phyloP scores from a whole-genome alignment of 2,797 vertebrate species.

The Hyperoplus lanceolatus region DNA sequence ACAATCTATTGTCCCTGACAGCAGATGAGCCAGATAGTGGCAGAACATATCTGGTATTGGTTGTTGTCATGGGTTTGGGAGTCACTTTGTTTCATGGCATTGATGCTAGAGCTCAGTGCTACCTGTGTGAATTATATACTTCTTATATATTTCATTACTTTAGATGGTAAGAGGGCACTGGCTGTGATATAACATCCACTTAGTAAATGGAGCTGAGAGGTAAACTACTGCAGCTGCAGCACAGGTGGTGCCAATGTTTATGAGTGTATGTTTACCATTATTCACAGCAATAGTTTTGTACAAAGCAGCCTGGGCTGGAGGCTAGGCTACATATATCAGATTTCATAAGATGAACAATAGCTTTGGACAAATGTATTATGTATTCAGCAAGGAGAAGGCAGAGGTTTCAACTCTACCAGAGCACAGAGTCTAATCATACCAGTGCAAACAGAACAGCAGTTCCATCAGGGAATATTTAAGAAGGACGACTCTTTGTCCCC shows the following conservation, averaged over 20 bases:
- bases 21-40: constrained; percentile 42
- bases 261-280: constrained; percentile 15
- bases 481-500: constrained; percentile 42
- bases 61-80: constrained; percentile 15
- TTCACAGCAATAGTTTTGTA: constrained; percentile 19
- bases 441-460: constrained; percentile 16
- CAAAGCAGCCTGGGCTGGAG: not conserved
- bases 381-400: not conserved
- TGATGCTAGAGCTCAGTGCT: constrained; percentile 8
- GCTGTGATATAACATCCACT: constrained; percentile 42
- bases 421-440: constrained; percentile 7
- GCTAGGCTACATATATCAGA: constrained; percentile 1
- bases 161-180: constrained; percentile 13
- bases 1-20: constrained; percentile 23
- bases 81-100: constrained; percentile 49
- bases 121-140: constrained; percentile 1
- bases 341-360: not conserved
- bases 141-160: constrained; percentile 33
- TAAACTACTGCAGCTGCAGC: constrained; percentile 31
- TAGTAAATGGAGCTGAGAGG: constrained; percentile 39
- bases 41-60: constrained; percentile 26
- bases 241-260: constrained; percentile 35
- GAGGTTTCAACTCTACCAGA: not conserved
- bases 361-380: constrained; percentile 18
- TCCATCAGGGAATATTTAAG: constrained; percentile 36